Evolutionary conservation across 2,888 invertebrate species (phyloP).

Genomic region (Microchrysa polita): DNA sequence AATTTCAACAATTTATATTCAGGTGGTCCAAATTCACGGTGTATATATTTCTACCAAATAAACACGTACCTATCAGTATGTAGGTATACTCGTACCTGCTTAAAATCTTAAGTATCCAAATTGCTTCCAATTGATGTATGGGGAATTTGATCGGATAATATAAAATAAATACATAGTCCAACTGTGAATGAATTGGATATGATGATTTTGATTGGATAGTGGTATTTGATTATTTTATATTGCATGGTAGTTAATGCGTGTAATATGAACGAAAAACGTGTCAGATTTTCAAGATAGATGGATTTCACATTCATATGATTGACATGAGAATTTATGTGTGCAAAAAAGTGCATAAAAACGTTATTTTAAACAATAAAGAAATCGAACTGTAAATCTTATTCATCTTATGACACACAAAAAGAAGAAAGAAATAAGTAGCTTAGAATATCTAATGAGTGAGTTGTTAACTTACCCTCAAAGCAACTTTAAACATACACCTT

Average conservation of each 20-base stretch:
- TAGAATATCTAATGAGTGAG: too few relatives aligned
- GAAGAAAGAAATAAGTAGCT: too few relatives aligned
- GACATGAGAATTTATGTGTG: too few relatives aligned
- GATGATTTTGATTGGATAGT: not conserved
- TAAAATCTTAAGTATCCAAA: not conserved
- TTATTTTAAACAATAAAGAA: too few relatives aligned
- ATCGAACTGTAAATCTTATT: too few relatives aligned
- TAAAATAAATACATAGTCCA: not conserved
- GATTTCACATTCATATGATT: too few relatives aligned
- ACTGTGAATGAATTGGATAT: not conserved
- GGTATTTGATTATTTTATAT: not conserved
- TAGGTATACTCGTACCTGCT: too few relatives aligned
- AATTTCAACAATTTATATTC: slow-evolving; percentile 1
- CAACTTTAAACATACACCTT: not conserved
- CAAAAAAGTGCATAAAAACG: too few relatives aligned
- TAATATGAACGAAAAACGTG: not conserved
- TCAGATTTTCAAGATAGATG: too few relatives aligned
- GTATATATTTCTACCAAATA: not conserved
- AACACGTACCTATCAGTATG: not conserved
- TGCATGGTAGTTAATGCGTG: not conserved
- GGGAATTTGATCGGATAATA: not conserved
- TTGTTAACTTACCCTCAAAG: too few relatives aligned
- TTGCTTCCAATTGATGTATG: not conserved
- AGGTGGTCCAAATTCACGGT: slow-evolving; percentile 19
- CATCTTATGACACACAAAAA: too few relatives aligned